These are phyloP conservation scores for Anhinga anhinga DNA, from an alignment of 2,113 vertebrate genomes.

Conservation along the genomic window DNA sequence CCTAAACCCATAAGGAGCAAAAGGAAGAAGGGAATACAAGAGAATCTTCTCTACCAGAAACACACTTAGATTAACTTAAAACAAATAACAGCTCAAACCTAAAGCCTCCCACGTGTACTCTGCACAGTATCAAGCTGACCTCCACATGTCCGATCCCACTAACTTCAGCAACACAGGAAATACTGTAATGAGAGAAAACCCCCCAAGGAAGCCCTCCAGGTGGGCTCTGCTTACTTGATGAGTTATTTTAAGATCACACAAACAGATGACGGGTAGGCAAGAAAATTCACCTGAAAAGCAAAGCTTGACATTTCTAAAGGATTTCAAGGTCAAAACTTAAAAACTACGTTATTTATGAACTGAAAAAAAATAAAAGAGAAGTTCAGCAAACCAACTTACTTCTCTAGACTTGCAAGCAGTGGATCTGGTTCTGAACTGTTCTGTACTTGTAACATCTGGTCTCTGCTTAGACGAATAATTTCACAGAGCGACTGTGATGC, in stretches of 20 bases:
- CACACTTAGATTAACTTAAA: background rate
- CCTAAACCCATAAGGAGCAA: background rate
- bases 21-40: background rate
- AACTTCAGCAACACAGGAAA: background rate
- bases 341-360: background rate
- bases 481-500: slow-evolving; percentile 98
- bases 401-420: slow-evolving; percentile 94
- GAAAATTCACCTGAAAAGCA: background rate
- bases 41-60: background rate
- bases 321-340: background rate
- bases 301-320: background rate
- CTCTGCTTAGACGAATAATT: slow-evolving; percentile 97
- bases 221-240: background rate
- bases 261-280: background rate
- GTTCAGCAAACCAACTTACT: slow-evolving; percentile 75
- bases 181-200: background rate
- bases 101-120: background rate
- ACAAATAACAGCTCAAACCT: background rate
- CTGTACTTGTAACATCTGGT: slow-evolving; percentile 98
- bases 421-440: slow-evolving; percentile 93
- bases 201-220: background rate
- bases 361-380: background rate
- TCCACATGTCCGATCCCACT: background rate
- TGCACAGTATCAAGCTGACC: background rate
- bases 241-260: background rate